A percentile compares a stretch with the other conserved stretches of the same genome.
Conservation (phyloP, 2,888 invertebrate species). For the Rotaria sp. region DNA sequence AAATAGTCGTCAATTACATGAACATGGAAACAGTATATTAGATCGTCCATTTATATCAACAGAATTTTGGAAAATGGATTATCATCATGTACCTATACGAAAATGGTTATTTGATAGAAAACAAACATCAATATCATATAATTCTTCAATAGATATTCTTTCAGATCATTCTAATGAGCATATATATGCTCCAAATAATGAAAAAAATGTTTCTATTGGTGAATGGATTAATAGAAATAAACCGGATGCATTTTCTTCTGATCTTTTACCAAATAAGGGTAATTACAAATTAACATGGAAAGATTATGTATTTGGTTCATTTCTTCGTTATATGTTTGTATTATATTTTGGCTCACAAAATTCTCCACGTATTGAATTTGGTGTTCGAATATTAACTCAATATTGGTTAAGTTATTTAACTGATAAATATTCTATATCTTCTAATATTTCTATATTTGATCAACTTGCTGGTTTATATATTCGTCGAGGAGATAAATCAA, state of each 20-base stretch:
- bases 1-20: background rate
- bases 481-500: background rate
- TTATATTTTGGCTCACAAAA: background rate
- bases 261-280: background rate
- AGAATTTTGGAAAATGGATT: background rate
- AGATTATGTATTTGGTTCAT: slow-evolving; percentile 11
- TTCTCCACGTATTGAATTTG: background rate
- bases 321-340: slow-evolving; percentile 5
- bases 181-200: background rate
- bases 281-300: background rate
- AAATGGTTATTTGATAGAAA: background rate
- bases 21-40: background rate
- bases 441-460: too few species aligned
- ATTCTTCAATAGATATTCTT: background rate
- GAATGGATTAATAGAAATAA: background rate
- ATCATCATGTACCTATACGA: slow-evolving; percentile 13
- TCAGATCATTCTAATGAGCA: background rate
- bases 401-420: background rate
- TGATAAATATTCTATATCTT: background rate
- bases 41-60: background rate
- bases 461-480: background rate
- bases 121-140: background rate
- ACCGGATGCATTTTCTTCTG: background rate
- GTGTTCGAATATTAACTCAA: background rate
- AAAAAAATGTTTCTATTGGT: background rate